These are phyloP conservation scores for Herminia tarsipennalis DNA, from an alignment of 2,888 invertebrate species.

Conservation along the genomic window DNA sequence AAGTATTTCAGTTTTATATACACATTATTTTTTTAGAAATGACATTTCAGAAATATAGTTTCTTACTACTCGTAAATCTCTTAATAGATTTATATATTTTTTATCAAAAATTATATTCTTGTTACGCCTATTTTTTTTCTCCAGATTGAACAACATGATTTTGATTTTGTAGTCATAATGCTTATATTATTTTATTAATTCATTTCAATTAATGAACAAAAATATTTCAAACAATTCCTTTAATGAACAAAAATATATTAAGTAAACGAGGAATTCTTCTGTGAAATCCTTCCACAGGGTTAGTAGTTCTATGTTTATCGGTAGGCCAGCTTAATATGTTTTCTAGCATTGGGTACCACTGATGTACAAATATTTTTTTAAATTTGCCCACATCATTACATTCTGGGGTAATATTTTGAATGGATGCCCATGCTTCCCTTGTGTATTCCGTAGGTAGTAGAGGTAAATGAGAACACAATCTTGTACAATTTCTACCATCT, in stretches of 20 bases:
- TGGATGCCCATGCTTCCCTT: not conserved
- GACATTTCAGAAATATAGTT: not conserved
- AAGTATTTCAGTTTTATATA: not conserved
- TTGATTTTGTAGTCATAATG: not conserved
- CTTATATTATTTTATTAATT: not conserved
- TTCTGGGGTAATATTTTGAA: not conserved
- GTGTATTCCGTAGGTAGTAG: not conserved
- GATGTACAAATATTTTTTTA: not conserved
- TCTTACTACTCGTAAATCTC: not conserved
- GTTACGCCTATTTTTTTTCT: too few species aligned
- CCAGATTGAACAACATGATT: too few species aligned
- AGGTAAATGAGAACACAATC: conserved; percentile 1
- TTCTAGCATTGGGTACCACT: not conserved
- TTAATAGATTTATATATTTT: not conserved
- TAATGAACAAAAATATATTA: not conserved
- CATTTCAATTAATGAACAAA: not conserved
- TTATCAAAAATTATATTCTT: not conserved
- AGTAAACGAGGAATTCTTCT: not conserved
- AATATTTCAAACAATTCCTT: not conserved
- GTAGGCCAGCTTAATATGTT: not conserved
- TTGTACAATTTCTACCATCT: conserved; percentile 2
- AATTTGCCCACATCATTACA: not conserved
- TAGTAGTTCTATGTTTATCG: not conserved
- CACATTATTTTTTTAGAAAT: not conserved
- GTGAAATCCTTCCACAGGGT: not conserved